A percentile compares a stretch with the other conserved stretches of the same genome.
These are phyloP conservation scores for Elgaria multicarinata DNA, from an alignment of 2,113 vertebrate species.

Conservation along the genomic window DNA sequence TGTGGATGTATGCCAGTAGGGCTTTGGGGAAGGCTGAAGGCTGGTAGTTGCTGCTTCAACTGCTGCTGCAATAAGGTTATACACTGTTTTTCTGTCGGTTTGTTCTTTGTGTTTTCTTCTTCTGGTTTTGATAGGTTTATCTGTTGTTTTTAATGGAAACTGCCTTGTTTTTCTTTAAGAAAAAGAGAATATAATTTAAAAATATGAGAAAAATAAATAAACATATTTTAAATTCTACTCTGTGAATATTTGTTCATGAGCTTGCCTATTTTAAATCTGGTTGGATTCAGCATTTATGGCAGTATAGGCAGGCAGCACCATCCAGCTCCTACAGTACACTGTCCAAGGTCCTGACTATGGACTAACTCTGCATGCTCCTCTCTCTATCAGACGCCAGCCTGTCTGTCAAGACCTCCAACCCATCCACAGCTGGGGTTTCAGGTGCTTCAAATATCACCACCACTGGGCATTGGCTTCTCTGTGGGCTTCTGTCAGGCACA, in stretches of 20 bases:
- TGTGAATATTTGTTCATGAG: neutral
- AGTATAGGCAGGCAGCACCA: neutral
- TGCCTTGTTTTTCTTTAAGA: neutral
- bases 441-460: neutral
- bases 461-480: neutral
- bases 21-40: neutral
- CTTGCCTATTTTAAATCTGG: neutral
- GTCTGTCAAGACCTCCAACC: neutral
- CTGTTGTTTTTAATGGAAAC: neutral
- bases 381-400: neutral
- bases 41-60: neutral
- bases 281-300: neutral
- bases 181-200: neutral
- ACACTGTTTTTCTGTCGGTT: neutral
- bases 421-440: conserved; percentile 27
- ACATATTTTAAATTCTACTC: neutral
- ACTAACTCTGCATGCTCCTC: neutral
- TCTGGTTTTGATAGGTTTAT: too few species aligned
- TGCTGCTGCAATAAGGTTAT: neutral
- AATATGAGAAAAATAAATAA: neutral
- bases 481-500: neutral
- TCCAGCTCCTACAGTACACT: neutral
- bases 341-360: neutral
- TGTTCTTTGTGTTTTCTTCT: neutral
- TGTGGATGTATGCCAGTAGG: too few species aligned